Evolutionary conservation across 2,797 vertebrate species (phyloP).

Genomic region (Sebastes kiyomatsui): DNA sequence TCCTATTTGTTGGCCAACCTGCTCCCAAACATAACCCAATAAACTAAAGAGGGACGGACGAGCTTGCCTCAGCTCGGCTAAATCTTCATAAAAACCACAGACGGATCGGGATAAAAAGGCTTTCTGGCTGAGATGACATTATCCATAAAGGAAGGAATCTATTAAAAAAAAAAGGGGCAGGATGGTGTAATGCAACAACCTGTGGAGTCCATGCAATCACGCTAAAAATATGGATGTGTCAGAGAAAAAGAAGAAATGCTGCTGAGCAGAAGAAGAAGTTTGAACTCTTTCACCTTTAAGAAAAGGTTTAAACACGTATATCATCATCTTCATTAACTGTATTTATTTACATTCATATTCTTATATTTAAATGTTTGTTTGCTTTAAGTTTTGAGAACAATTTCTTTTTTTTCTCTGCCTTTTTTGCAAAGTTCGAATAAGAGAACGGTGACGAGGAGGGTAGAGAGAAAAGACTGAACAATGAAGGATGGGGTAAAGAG

Average conservation of each 20-base stretch:
- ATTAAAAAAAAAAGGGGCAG: conserved; percentile 50
- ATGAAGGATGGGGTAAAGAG: not conserved
- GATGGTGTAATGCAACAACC: conserved; percentile 59
- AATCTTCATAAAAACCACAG: conserved; percentile 72
- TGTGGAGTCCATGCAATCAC: conserved; percentile 55
- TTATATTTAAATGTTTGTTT: not conserved
- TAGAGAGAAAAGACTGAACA: not conserved
- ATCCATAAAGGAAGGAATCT: conserved; percentile 64
- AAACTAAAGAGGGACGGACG: conserved; percentile 62
- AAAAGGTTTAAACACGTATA: not conserved
- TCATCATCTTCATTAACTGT: not conserved
- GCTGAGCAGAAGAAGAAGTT: not conserved
- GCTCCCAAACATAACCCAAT: conserved; percentile 77
- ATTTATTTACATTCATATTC: not conserved
- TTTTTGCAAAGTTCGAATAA: not conserved
- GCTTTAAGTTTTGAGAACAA: not conserved
- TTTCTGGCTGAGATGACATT: conserved; percentile 71
- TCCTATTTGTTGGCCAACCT: conserved; percentile 75
- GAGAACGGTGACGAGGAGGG: too few species aligned
- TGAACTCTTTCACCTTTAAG: not conserved
- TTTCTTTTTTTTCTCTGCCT: not conserved
- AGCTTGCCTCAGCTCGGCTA: conserved; percentile 40
- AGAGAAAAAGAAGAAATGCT: conserved; percentile 24
- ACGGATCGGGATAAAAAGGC: conserved; percentile 69
- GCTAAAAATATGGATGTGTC: conserved; percentile 33